Evolutionary conservation across 2,113 vertebrate genomes (phyloP).

Genomic region (Scomber scombrus): DNA sequence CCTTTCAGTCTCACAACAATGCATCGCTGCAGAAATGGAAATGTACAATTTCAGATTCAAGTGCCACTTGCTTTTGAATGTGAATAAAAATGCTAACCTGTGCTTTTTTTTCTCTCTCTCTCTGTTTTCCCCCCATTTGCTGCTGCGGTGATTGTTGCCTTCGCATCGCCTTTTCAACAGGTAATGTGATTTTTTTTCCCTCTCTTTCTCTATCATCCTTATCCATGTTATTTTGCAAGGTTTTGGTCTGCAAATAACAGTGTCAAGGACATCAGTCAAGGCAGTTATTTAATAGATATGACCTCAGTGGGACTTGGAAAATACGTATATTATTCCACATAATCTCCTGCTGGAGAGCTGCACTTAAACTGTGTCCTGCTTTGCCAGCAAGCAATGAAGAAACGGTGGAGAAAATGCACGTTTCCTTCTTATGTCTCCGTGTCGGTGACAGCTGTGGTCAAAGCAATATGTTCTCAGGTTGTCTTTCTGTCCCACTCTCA

Average conservation of each 20-base stretch:
- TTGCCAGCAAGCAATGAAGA: neutral
- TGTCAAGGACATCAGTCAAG: conserved; percentile 35
- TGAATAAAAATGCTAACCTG: conserved; percentile 63
- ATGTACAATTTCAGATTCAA: conserved; percentile 41
- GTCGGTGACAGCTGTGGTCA: too few relatives aligned
- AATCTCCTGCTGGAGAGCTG: conserved; percentile 35
- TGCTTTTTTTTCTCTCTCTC: conserved; percentile 27
- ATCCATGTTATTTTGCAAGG: conserved; percentile 36
- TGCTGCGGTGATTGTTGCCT: conserved; percentile 41
- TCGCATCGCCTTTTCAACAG: conserved; percentile 62
- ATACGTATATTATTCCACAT: conserved; percentile 36
- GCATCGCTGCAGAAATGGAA: conserved; percentile 42
- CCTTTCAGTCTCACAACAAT: conserved; percentile 4
- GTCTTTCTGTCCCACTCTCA: too few relatives aligned
- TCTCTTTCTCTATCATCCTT: conserved; percentile 25
- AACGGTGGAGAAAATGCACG: neutral
- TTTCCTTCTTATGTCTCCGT: neutral
- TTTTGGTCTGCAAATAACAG: conserved; percentile 34
- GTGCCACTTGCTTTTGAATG: conserved; percentile 38
- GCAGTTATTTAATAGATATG: conserved; percentile 54
- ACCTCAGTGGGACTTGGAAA: conserved; percentile 20
- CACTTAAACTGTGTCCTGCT: conserved; percentile 24
- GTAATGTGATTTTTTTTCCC: conserved; percentile 61
- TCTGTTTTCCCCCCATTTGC: conserved; percentile 49
- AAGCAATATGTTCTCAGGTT: too few relatives aligned